A percentile compares a stretch with the other conserved stretches of the same genome.
These are phyloP conservation scores for Chrysolina oricalcia DNA, from an alignment of 2,888 invertebrate genomes.

Conservation along the genomic window DNA sequence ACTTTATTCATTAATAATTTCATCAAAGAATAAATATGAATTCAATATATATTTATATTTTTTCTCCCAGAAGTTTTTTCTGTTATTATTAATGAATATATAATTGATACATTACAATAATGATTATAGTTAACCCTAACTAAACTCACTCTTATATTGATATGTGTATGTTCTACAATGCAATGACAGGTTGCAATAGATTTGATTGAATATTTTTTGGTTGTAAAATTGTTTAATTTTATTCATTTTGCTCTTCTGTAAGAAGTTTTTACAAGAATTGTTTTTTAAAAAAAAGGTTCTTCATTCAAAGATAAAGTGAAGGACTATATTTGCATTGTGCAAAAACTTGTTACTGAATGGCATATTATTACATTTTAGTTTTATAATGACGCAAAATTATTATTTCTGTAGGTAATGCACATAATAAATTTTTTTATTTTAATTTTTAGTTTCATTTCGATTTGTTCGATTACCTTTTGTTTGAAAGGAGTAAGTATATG, in stretches of 20 bases:
- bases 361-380: slow-evolving; percentile 48
- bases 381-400: slow-evolving; percentile 48
- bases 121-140: slow-evolving; percentile 42
- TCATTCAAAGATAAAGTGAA: slow-evolving; percentile 14
- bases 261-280: slow-evolving; percentile 38
- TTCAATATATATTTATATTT: slow-evolving; percentile 37
- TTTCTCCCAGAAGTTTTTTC: slow-evolving; percentile 32
- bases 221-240: slow-evolving; percentile 47
- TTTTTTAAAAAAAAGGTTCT: slow-evolving; percentile 6
- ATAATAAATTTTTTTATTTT: slow-evolving; percentile 53
- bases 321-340: slow-evolving; percentile 24
- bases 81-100: slow-evolving; percentile 46
- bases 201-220: slow-evolving; percentile 43
- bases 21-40: slow-evolving; percentile 35
- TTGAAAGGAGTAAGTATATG: slow-evolving; percentile 45
- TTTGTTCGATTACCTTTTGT: slow-evolving; percentile 45
- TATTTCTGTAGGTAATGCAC: slow-evolving; percentile 53
- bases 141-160: slow-evolving; percentile 33
- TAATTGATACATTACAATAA: slow-evolving; percentile 35
- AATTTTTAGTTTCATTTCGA: slow-evolving; percentile 49
- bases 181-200: slow-evolving; percentile 40
- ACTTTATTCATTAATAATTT: slow-evolving; percentile 43
- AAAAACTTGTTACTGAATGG: slow-evolving; percentile 42
- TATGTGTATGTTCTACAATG: slow-evolving; percentile 35
- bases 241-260: slow-evolving; percentile 46